Base-by-base conservation (phyloP, 1,140 invertebrate genomes). In the Sarcophaga peregrina region DNA sequence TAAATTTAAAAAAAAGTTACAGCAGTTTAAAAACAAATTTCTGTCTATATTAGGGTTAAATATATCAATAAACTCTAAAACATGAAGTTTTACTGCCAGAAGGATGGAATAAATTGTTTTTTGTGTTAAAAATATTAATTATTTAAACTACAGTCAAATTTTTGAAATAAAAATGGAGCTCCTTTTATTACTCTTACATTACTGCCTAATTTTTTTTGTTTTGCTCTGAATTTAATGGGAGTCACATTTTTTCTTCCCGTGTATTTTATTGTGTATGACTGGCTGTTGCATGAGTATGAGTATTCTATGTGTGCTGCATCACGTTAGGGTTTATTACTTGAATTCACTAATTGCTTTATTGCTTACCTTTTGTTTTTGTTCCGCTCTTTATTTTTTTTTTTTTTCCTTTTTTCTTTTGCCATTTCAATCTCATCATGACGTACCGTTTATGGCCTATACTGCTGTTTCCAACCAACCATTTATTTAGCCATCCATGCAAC, bases 341-440 rank as follows among this genome's bases (percentile, higher is more conserved):
- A n/a, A 58, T 58, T 11, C n/a, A 76, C 74, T 76, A 76, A 76
- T 76, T 76, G 74, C 74, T 76, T 47, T 47, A 46, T 46, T 76
- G 74, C 74, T 76, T 76, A 76, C 73, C 73, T 75, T 75, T 46
- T 46, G n/a, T 76, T 37, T 58, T 58, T 58, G 54, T 58, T 47
- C 74, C 74, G 17, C 74, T 46, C 74, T 76, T 74, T 74, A 13
- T 74, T 75, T 75, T 46, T 46, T n/a, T 76, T 37, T 58, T 46
- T 74, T 75, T 75, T 46, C 45, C 10, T 76, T 37, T 58, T 46
- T 76, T 74, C 25, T 37, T 74, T 15, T 74, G 10, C 74, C 45
- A 48, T 76, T 47, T 8, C 9, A 48, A 46, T 76, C 74, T 46
- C 74, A 76, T 72, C 17, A 76, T 76, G 45, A 47, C 10, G 46